Percentiles rank a stretch among this genome's conserved stretches.
Evolutionary conservation across 2,113 vertebrate species (phyloP).

Genomic region (Chrysemys picta): DNA sequence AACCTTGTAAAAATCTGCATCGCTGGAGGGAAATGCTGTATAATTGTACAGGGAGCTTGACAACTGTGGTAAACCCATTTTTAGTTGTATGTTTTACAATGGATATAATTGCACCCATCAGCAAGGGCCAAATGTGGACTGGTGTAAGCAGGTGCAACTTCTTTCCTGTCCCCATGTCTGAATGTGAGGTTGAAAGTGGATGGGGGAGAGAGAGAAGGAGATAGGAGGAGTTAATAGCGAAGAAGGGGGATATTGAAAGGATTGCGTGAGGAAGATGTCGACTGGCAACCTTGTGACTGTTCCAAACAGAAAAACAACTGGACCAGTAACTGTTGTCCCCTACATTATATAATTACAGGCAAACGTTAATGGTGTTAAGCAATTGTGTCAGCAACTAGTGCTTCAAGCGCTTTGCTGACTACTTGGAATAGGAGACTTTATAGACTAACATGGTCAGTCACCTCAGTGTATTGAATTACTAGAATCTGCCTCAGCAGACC

Average conservation of each 20-base stretch:
- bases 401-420: not conserved
- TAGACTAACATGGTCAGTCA: not conserved
- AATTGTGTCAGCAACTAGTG: not conserved
- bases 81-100: not conserved
- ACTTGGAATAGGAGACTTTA: not conserved
- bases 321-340: not conserved
- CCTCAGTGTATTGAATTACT: not conserved
- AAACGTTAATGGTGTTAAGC: slow-evolving; percentile 15
- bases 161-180: not conserved
- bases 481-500: not conserved
- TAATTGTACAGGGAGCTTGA: not conserved
- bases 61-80: not conserved
- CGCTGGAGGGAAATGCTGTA: not conserved
- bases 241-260: not conserved
- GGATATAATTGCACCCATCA: not conserved
- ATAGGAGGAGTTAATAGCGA: not conserved
- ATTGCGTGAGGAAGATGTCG: not conserved
- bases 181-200: not conserved
- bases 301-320: not conserved
- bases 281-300: not conserved
- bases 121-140: not conserved
- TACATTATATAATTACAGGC: not conserved
- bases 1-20: not conserved
- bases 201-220: rapidly evolving
- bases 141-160: not conserved